Base-by-base conservation (phyloP, 2,113 vertebrate species). In the Lutjanus erythropterus region DNA sequence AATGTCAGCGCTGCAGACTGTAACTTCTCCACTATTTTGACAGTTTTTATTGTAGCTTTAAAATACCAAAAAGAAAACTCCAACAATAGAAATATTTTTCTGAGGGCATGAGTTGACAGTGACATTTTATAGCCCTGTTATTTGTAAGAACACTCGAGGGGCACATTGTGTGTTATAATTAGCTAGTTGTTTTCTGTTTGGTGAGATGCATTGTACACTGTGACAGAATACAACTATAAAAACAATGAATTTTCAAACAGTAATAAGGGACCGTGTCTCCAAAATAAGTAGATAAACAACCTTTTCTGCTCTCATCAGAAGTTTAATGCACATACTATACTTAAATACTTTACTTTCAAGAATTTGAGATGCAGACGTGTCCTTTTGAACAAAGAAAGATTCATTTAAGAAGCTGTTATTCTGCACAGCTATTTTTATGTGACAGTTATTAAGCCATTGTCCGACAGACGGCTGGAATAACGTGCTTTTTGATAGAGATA, bases 81-180 rank as follows among this genome's bases (percentile, higher is more conserved):
- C 2, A 47, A 74, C 80, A 81, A 86, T 29, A 39, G 39, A 52
- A 25, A 27, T 62, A 31, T 76, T 31, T 35, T 35, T 78, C 37
- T 29, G 10, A 29, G 9, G 53, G 52, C 27, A 37, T 12, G 46
- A 69, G 39, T 55, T 80, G 80, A 69, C 65, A 74, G 69, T 78
- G 80, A 75, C 78, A 68, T 86, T 75, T 59, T 39, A 47, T 52
- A 23, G 39, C 52, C 60, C 33, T 50, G 56, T 82, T 89, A 82
- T 91, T 88, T 85, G 58, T 73, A 80, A 77, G 67, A 75, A 78
- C 80, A 88, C 52, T 80, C 71, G 59, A 75, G 69, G 60, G 37
- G 46, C 47, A 68, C 52, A 83, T 66, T 68, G 25, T 87, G 62
- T 33, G 41, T 86, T 82, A 55, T 83, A 88, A 88, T 90, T 91